Base-by-base conservation (phyloP, 1,140 invertebrate species). In the Gryon sp. region DNA sequence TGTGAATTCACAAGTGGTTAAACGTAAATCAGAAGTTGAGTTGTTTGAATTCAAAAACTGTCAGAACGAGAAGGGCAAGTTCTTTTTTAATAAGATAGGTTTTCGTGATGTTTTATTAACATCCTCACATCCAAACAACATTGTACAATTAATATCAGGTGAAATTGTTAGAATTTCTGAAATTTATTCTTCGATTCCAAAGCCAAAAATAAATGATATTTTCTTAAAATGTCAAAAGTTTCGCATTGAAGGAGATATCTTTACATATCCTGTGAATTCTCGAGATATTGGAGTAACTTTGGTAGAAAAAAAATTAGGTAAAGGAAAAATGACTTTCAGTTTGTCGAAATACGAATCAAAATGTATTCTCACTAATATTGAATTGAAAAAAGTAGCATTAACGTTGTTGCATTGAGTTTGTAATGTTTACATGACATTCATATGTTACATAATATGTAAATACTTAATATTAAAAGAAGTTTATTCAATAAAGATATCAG, bases 81-180 rank as follows among this genome's bases (percentile, higher is more conserved):
- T 16, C 18, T 45, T 15, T 30, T 26, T 32, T 34, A 14, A n/a
- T 20, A 4, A 59, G 41, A 18, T 57, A 24, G 50, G 50, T 9
- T 59, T 20, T 38, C 19, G n/a, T 9, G 7, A 18, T 26, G 4
- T 70, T 4, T 38, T 24, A 11, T 34, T 70, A 11, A 70, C 43
- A 24, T 19, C 28, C n/a, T 20, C 4, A 2, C 66, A 70, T 60
- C 66, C 66, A 5, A 52, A 70, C 26, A 70, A 70, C 19, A 15
- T 70, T 40, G 15, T 60, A 2, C 4, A 52, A 52, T 9, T 52
- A n/a, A 30, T 30, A 40, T 43, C 24, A 8, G 53, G 26, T 0
- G 19, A 60, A 18, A 59, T 70, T 32, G 34, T 70, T 41, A 28
- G 52, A 18, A 52, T 70, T n/a, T 24, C n/a, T 26, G 19, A 70